phyloP scores from a whole-genome alignment of 2,888 invertebrate genomes.

The Galerucella pusilla region DNA sequence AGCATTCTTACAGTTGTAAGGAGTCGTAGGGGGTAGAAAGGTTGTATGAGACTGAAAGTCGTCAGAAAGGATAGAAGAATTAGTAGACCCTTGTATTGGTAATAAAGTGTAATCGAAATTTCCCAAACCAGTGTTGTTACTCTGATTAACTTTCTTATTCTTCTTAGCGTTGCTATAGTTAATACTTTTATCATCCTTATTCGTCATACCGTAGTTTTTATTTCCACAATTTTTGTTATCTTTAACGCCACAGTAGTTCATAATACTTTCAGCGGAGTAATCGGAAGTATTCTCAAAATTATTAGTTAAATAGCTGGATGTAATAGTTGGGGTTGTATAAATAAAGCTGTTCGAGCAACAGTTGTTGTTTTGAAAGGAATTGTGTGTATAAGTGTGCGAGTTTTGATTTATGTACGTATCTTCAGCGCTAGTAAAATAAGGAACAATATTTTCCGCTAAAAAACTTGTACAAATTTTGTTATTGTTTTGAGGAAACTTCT shows the following conservation, averaged over 20 bases:
- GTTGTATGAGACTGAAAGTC: conserved; percentile 62
- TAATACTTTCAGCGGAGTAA: conserved; percentile 36
- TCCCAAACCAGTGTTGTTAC: conserved; percentile 50
- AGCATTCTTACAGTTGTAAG: conserved; percentile 63
- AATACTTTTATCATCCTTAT: conserved; percentile 44
- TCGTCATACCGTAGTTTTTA: conserved; percentile 38
- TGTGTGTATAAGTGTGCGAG: conserved; percentile 53
- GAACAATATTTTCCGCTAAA: conserved; percentile 60
- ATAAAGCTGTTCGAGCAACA: conserved; percentile 57
- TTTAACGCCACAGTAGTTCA: conserved; percentile 29
- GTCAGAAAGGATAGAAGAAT: conserved; percentile 63
- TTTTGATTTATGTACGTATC: conserved; percentile 60
- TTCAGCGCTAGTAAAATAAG: conserved; percentile 62
- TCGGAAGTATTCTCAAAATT: conserved; percentile 54
- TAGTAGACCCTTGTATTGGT: conserved; percentile 61
- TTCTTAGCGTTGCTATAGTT: conserved; percentile 50
- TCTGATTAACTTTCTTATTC: conserved; percentile 53
- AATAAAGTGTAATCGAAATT: conserved; percentile 62
- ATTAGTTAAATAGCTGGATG: conserved; percentile 56
- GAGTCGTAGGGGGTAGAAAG: conserved; percentile 60
- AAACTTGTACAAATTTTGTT: conserved; percentile 57
- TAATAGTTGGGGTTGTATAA: conserved; percentile 54
- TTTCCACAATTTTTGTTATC: conserved; percentile 42
- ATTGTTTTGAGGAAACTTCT: conserved; percentile 49
- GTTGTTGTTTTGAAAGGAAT: conserved; percentile 56